Conservation (phyloP, 2,113 vertebrate species). For the Tylochromis polylepis region DNA sequence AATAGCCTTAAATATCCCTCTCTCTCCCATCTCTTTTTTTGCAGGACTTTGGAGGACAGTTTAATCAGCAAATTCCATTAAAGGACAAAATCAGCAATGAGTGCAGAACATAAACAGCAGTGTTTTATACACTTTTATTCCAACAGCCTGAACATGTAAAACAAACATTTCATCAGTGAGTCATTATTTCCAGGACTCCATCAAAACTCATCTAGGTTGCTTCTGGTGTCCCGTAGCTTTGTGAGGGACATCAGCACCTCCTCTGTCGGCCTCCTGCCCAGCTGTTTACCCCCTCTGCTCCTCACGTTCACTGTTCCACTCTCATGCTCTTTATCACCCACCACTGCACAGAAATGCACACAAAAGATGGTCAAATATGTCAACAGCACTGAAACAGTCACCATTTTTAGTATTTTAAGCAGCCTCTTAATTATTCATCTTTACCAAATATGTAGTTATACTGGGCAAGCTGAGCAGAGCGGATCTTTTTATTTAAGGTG, state of each 20-base stretch:
- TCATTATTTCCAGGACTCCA: background rate
- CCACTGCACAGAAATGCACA: constrained; percentile 62
- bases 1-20: constrained; percentile 9
- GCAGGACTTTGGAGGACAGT: background rate
- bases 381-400: background rate
- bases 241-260: constrained; percentile 72
- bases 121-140: constrained; percentile 31
- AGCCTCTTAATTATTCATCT: background rate
- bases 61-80: background rate
- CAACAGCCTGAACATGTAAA: constrained; percentile 2
- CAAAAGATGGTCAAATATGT: background rate
- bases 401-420: background rate
- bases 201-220: constrained; percentile 77
- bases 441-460: constrained; percentile 93
- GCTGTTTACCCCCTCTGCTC: constrained; percentile 70
- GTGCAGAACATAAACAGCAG: background rate
- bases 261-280: constrained; percentile 67
- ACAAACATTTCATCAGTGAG: constrained; percentile 5
- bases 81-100: background rate
- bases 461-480: constrained; percentile 82
- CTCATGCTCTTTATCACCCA: constrained; percentile 78
- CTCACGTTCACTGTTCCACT: constrained; percentile 76
- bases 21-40: background rate
- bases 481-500: constrained; percentile 85
- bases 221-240: constrained; percentile 69